Evolutionary conservation across 2,888 invertebrate species (phyloP), one percentile per base, ranked within the genome.

Genomic region (Tillus elongatus): DNA sequence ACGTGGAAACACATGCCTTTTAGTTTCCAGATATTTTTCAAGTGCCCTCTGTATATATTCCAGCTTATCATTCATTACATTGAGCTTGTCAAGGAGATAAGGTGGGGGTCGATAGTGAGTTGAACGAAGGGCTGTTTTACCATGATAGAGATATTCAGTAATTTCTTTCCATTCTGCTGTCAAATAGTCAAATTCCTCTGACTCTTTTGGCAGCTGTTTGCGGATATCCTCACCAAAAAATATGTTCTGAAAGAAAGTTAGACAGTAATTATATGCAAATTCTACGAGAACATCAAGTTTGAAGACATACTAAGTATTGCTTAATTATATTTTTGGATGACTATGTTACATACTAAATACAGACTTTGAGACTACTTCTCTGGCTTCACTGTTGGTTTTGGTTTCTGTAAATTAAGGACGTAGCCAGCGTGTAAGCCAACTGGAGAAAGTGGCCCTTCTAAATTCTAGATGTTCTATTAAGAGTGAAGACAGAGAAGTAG

Each of bases 211-310:
- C 35, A 91, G 64, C 61, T 91, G 89, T 50, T 81, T 84, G 41
- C 84, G 71, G 39, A 91, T 89, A 59, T 91, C 90, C 63, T 90
- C 90, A 1, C 88, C 87, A 44, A 72, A 69, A 66, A 91, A 90
- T 58, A 91, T 90, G 58, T 82, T 90, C 74, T 76, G 53, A 30
- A 54, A 45, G 27, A 44, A 43, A 29, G 30, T 15, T 39, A 33
- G 31, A 10, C 24, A 10, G 30, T 14, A 3, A 16, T 19, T 19
- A n/a, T n/a, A n/a, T n/a, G n/a, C n/a, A n/a, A n/a, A n/a, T n/a
- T n/a, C n/a, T n/a, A n/a, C n/a, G n/a, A n/a, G n/a, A n/a, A n/a
- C n/a, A n/a, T n/a, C n/a, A n/a, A n/a, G n/a, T n/a, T n/a, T n/a
- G n/a, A n/a, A n/a, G n/a, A n/a, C n/a, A n/a, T n/a, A n/a, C n/a